Evolutionary conservation across 2,797 vertebrate genomes (phyloP), one percentile per base, ranked within the genome.

Genomic region (Margarornis squamiger): DNA sequence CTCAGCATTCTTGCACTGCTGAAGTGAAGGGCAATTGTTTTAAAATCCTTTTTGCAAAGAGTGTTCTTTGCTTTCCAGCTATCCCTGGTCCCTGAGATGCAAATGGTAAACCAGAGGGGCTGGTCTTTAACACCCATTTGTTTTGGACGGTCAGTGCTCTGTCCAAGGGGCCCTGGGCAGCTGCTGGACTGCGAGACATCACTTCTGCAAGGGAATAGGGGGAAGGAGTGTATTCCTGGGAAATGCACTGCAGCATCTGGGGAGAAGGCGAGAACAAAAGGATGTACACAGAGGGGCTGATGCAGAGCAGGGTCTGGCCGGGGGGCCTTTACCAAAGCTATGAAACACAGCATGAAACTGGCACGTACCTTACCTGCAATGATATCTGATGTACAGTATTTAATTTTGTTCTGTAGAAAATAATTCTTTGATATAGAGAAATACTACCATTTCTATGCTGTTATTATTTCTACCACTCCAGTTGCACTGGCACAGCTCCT

Each of bases 1-100:
- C 80, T 82, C 77, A 30, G 85, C 88, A 67, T 97, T 97, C 94
- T 94, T 85, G 67, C 49, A 30, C 66, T 87, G 86, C 73, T 0
- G 1, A 90, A 93, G 90, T 19, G 21, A 88, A 92, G 90, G 86
- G 55, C 94, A 71, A 85, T 95, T 96, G 93, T 95, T 95, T 94
- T 85, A 93, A 96, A 96, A 96, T 97, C 92, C 74, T 65, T 93
- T 93, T 85, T 84, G 77, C 83, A 45, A 88, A 93, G 92, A 77
- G 39, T 45, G 36, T 68, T 92, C 55, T 95, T 95, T 96, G 92
- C 90, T 95, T 92, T 94, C 78, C 73, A 63, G 63, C 59, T 90
- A 34, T 79, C 62, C 22, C 46, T 80, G 12, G 4, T 86, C 70
- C 66, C 74, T 57, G 46, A 83, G 85, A 62, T 74, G 62, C 74